Conservation (phyloP, 2,888 invertebrate genomes). For the Nymphalis c-album region DNA sequence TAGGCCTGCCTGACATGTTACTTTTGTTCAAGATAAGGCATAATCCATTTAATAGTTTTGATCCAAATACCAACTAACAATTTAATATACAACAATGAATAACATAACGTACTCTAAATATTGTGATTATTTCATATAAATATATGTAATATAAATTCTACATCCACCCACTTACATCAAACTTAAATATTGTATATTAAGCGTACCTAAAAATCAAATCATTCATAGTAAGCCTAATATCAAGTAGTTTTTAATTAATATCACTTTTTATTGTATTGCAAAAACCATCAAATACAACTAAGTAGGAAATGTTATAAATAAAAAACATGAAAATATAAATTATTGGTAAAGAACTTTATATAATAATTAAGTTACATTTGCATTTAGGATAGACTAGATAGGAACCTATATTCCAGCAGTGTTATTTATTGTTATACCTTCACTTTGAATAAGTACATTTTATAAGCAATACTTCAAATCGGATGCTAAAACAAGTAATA, state of each 20-base stretch:
- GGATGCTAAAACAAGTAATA: neutral
- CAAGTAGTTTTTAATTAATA: neutral
- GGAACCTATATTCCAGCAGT: neutral
- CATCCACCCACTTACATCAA: neutral
- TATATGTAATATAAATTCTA: neutral
- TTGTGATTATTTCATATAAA: conserved; percentile 8
- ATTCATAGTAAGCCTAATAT: neutral
- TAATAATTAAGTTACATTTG: too few species aligned
- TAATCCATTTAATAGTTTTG: neutral
- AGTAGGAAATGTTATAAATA: neutral
- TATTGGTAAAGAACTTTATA: neutral
- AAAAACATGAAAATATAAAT: neutral
- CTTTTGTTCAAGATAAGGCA: neutral
- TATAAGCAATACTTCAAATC: neutral
- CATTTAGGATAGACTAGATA: too few species aligned
- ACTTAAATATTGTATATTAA: neutral
- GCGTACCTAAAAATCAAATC: neutral
- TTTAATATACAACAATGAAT: neutral
- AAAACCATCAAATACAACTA: neutral
- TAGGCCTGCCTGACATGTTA: too few species aligned
- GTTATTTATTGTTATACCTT: conserved; percentile 7
- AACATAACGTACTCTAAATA: conserved; percentile 2
- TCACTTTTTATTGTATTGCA: neutral
- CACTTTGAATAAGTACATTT: conserved; percentile 4
- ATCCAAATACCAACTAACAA: neutral